Conservation (phyloP, 1,140 invertebrate genomes). For the Apis florea region DNA sequence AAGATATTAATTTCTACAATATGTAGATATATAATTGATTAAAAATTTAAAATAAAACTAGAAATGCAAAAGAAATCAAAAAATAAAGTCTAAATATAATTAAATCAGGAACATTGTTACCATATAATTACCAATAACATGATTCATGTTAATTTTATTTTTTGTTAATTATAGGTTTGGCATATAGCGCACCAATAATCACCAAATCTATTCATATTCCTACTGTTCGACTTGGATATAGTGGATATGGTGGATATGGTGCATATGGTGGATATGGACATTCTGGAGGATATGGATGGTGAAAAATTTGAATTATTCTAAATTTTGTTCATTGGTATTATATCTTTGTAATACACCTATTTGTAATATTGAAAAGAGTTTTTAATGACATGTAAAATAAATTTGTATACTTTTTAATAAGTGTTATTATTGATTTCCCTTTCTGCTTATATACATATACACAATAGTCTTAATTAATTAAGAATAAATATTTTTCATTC, state of each 20-base stretch:
- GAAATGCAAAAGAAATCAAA: too few species aligned
- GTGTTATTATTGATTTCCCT: neutral
- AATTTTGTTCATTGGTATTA: neutral
- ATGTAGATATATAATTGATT: neutral
- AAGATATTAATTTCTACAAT: neutral
- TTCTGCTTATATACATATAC: neutral
- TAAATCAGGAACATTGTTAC: too few species aligned
- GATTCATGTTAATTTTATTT: neutral
- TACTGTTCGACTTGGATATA: neutral
- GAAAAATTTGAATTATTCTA: neutral
- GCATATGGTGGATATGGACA: slow-evolving; percentile 36
- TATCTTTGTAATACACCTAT: neutral
- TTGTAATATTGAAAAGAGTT: neutral
- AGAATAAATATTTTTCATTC: neutral
- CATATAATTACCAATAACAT: too few species aligned
- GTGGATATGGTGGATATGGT: slow-evolving; percentile 19
- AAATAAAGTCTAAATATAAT: too few species aligned
- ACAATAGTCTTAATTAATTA: neutral
- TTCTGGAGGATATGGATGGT: slow-evolving; percentile 20
- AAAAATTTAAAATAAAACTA: too few species aligned
- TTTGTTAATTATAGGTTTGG: slow-evolving; percentile 40
- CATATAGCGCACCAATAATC: neutral
- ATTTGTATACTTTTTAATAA: slow-evolving; percentile 48
- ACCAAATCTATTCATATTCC: neutral
- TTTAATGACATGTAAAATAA: slow-evolving; percentile 46